These are phyloP conservation scores for Marasmarcha lunaedactyla DNA, from an alignment of 2,888 invertebrate genomes.

Conservation along the genomic window DNA sequence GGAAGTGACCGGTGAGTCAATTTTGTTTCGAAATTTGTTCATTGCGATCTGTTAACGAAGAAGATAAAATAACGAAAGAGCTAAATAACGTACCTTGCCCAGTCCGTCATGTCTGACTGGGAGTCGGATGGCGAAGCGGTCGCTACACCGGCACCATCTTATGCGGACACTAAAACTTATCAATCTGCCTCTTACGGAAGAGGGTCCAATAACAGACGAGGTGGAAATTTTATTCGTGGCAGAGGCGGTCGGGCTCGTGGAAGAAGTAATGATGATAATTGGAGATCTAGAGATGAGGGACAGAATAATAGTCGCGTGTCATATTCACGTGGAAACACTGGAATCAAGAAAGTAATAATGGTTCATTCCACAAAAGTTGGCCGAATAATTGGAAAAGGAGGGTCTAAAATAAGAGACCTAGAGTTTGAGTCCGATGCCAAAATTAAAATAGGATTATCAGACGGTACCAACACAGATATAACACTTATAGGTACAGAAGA, in stretches of 20 bases:
- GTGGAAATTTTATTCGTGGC: slow-evolving; percentile 3
- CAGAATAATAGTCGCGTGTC: neutral
- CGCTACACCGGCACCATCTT: neutral
- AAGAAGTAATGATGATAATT: neutral
- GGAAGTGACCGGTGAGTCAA: too few species aligned
- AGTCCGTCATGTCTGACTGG: slow-evolving; percentile 4
- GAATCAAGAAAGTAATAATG: slow-evolving; percentile 11
- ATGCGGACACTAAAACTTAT: neutral
- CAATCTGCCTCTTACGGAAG: neutral
- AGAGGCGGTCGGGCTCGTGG: neutral
- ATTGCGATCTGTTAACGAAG: too few species aligned
- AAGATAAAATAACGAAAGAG: too few species aligned
- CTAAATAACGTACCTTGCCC: too few species aligned
- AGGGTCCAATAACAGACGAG: slow-evolving; percentile 6
- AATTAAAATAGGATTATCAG: slow-evolving; percentile 59
- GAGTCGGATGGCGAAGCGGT: slow-evolving; percentile 4
- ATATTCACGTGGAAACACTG: neutral
- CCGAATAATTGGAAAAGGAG: slow-evolving; percentile 74
- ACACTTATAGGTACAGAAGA: slow-evolving; percentile 38
- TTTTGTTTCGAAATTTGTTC: too few species aligned
- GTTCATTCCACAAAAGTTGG: slow-evolving; percentile 30
- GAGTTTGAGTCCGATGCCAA: slow-evolving; percentile 74
- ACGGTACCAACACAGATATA: slow-evolving; percentile 24
- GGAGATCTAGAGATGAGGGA: neutral
- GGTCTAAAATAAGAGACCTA: slow-evolving; percentile 80